A percentile compares a stretch with the other conserved stretches of the same genome.
Conservation (phyloP, 2,113 vertebrate species). For the Takifugu flavidus region DNA sequence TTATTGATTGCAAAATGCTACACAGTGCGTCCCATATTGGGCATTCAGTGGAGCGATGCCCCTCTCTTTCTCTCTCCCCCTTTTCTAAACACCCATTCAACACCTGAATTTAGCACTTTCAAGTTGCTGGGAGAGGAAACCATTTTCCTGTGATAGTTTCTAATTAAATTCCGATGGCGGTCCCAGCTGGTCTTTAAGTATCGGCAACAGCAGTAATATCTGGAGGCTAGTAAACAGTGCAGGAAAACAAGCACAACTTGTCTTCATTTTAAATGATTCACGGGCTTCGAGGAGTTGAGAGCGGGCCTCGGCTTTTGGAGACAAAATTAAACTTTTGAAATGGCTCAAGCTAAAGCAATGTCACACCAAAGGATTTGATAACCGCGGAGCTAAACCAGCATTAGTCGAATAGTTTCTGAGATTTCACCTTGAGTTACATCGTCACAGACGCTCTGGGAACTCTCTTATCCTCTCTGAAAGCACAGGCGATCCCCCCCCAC, state of each 20-base stretch:
- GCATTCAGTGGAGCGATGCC: too few species aligned
- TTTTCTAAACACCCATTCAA: background rate
- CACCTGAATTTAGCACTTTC: constrained; percentile 24
- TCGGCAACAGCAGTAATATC: constrained; percentile 41
- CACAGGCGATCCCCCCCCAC: constrained; percentile 42
- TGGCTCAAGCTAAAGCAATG: too few species aligned
- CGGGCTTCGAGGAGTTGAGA: constrained; percentile 2
- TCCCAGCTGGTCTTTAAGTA: constrained; percentile 42
- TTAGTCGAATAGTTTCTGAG: constrained; percentile 6
- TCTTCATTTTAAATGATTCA: constrained; percentile 36
- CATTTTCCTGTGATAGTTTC: constrained; percentile 44
- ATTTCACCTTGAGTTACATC: constrained; percentile 39
- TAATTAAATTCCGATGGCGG: constrained; percentile 58
- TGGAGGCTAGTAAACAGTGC: constrained; percentile 51
- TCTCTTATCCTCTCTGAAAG: constrained; percentile 10
- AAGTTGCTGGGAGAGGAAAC: constrained; percentile 28
- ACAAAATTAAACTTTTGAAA: background rate
- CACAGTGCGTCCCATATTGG: too few species aligned
- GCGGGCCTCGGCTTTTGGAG: background rate
- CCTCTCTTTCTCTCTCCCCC: background rate
- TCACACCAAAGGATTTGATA: too few species aligned
- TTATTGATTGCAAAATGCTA: too few species aligned
- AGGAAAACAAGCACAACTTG: constrained; percentile 18
- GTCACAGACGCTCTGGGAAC: constrained; percentile 24
- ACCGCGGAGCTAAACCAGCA: background rate